These are phyloP conservation scores for Achlya flavicornis DNA, from an alignment of 2,888 invertebrate genomes.

Conservation along the genomic window DNA sequence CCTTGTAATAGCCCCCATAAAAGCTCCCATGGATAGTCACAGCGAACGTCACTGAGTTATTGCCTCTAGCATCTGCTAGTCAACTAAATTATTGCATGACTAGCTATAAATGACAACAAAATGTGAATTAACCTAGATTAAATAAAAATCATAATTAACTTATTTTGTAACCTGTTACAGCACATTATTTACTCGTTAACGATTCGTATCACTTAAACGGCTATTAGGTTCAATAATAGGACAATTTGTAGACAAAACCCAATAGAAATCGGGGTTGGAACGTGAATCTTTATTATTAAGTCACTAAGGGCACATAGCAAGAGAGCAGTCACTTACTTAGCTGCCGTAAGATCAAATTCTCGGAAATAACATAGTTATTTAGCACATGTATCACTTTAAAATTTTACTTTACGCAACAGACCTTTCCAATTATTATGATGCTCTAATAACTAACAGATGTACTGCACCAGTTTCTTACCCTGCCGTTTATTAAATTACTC, in stretches of 20 bases:
- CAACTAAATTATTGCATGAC: not conserved
- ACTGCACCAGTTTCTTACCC: too few relatives aligned
- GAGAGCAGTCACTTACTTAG: too few relatives aligned
- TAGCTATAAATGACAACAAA: not conserved
- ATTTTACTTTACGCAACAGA: too few relatives aligned
- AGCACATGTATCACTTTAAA: too few relatives aligned
- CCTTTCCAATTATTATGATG: too few relatives aligned
- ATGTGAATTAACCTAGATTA: not conserved
- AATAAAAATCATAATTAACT: not conserved
- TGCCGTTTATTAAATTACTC: too few relatives aligned
- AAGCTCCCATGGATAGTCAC: not conserved
- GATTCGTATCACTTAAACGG: not conserved
- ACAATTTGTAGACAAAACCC: not conserved
- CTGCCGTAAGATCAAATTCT: too few relatives aligned
- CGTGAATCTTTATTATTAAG: too few relatives aligned
- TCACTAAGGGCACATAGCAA: too few relatives aligned
- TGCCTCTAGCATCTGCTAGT: not conserved
- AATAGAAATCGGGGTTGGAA: too few relatives aligned
- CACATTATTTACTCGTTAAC: not conserved
- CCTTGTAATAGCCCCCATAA: not conserved
- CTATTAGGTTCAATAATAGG: conserved; percentile 5
- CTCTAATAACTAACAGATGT: too few relatives aligned
- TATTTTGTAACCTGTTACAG: not conserved
- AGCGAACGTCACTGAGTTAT: not conserved
- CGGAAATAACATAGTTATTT: too few relatives aligned